Evolutionary conservation across 2,797 vertebrate species (phyloP), one percentile per base, ranked within the genome.

Genomic region (Rhadinocentrus ornatus): DNA sequence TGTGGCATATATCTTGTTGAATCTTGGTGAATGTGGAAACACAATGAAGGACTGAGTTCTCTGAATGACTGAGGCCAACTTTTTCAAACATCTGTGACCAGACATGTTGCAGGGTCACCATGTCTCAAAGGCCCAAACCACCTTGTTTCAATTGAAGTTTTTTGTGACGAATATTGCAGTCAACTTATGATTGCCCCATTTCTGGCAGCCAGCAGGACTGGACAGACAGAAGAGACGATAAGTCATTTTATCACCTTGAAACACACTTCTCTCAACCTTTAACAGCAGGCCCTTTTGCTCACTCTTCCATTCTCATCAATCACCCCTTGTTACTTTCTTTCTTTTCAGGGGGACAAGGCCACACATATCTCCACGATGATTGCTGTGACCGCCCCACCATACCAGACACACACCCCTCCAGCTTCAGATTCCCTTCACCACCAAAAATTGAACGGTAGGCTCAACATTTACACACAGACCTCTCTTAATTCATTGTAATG

Each of bases 401-500:
- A 84, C 87, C 90, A 87, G 86, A 92, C 88, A 78, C 91, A 68
- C 90, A 84, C 89, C 70, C 83, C 66, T 73, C 78, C 87, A 86
- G 74, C 85, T 66, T 71, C 75, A 76, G 84, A 91, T 86, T 86
- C 86, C 72, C 88, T 77, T 87, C 84, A 63, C 88, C 88, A 89
- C 90, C 80, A 87, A 66, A 91, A 92, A 92, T 90, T 90, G 88
- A 93, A 90, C 39, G 69, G 89, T 90, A 90, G 91, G 81, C 86
- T 89, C 84, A 88, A 85, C 87, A 85, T 92, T 91, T 83, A 91
- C 85, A 82, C 86, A 85, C 89, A 86, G 78, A 62, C 78, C 80
- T 84, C 86, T 86, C 90, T 72, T 93, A 93, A 91, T 87, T 94
- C 92, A 94, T 86, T 60, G 73, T 94, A 94, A 93, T 93, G 90